Conservation (phyloP, 2,888 invertebrate genomes). For the Podabrus alpinus region DNA sequence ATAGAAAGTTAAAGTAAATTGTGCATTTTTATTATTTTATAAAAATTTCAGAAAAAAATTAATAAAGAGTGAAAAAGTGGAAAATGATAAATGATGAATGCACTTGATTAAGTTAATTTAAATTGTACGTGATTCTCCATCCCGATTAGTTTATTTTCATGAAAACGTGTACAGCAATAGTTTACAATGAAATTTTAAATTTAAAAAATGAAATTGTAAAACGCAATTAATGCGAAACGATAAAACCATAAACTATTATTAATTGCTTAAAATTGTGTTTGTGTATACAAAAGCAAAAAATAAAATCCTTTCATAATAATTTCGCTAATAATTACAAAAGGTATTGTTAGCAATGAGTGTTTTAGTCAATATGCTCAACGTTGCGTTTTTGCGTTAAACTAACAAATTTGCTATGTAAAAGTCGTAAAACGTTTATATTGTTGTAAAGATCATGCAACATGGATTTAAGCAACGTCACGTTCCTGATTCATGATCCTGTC, state of each 20-base stretch:
- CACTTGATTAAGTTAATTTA: not conserved
- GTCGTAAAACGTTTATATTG: slow-evolving; percentile 7
- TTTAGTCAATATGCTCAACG: not conserved
- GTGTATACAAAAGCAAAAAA: not conserved
- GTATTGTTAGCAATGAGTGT: too few species aligned
- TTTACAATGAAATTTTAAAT: not conserved
- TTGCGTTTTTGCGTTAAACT: not conserved
- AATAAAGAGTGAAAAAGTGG: not conserved
- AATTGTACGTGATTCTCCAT: not conserved
- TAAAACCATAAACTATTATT: not conserved
- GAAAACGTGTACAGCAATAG: not conserved
- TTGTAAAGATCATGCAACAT: slow-evolving; percentile 2
- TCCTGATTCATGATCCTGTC: slow-evolving; percentile 16
- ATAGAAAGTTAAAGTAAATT: not conserved
- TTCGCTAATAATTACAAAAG: not conserved
- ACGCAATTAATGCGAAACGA: not conserved
- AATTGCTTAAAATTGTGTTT: not conserved
- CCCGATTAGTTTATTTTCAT: not conserved
- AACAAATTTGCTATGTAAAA: slow-evolving; percentile 49
- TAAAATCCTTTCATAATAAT: not conserved
- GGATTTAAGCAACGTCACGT: slow-evolving; percentile 16
- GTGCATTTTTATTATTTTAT: not conserved
- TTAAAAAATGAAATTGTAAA: not conserved
- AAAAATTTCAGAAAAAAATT: not conserved
- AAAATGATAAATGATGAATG: not conserved